Percentiles rank a stretch among this genome's conserved stretches.
Evolutionary conservation across 2,113 vertebrate species (phyloP).

Genomic region (Zosterops lateralis): DNA sequence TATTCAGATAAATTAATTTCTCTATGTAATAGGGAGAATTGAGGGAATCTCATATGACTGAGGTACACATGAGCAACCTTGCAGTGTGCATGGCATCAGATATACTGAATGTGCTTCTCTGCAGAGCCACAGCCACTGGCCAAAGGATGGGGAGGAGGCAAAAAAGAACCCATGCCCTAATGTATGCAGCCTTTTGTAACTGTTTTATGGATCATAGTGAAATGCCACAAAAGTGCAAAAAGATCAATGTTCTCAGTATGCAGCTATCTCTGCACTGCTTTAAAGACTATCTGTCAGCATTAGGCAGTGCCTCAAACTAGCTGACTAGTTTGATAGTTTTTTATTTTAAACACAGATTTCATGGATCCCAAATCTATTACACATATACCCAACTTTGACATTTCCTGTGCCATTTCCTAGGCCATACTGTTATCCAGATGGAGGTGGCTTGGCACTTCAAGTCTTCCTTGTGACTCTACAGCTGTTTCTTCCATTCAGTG

Average conservation of each 20-base stretch:
- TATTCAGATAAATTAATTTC: not conserved
- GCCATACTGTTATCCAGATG: not conserved
- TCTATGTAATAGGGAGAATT: not conserved
- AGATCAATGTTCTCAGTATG: not conserved
- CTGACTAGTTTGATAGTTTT: not conserved
- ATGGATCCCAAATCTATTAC: not conserved
- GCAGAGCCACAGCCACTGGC: not conserved
- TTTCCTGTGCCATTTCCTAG: not conserved
- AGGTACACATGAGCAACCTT: not conserved
- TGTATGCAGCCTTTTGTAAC: not conserved
- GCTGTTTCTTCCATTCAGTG: not conserved
- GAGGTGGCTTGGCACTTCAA: not conserved
- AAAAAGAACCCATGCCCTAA: not conserved
- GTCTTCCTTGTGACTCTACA: not conserved
- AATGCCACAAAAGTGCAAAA: not conserved
- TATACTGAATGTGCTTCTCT: not conserved
- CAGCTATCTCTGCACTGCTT: not conserved
- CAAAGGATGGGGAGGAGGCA: not conserved
- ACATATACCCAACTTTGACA: not conserved
- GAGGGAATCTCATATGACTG: not conserved
- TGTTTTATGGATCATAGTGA: not conserved
- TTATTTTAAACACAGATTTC: not conserved
- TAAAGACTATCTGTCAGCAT: not conserved
- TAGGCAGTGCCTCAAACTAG: not conserved
- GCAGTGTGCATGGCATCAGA: accelerated